A percentile compares a stretch with the other conserved stretches of the same genome.
These are phyloP conservation scores for Oryzias curvinotus DNA, from an alignment of 2,113 vertebrate genomes.

Conservation along the genomic window DNA sequence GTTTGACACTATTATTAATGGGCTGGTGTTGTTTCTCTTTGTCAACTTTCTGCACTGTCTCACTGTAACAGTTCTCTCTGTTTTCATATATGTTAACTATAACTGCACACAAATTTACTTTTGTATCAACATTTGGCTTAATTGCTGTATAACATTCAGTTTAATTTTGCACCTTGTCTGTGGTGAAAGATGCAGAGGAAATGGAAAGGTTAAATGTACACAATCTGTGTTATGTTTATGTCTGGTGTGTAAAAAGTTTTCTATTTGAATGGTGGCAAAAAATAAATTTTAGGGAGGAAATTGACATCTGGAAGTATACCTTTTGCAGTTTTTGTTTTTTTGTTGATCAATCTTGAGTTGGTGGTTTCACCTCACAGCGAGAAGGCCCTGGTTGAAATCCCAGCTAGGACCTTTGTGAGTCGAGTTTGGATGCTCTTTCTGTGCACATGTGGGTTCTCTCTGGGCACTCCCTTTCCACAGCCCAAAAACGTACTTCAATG, in stretches of 20 bases:
- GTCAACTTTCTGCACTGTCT: constrained; percentile 44
- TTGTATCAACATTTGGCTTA: constrained; percentile 33
- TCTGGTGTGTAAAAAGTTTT: constrained; percentile 61
- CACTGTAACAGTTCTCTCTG: constrained; percentile 37
- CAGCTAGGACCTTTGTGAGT: no score
- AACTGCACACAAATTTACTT: constrained; percentile 31
- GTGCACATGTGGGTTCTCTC: no score
- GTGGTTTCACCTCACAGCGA: no score
- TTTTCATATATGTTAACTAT: constrained; percentile 29
- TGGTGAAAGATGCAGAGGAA: constrained; percentile 29
- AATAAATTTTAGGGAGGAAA: constrained; percentile 54
- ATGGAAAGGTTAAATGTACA: constrained; percentile 28
- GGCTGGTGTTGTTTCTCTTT: constrained; percentile 27
- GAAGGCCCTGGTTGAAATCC: no score
- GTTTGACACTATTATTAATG: constrained; percentile 48
- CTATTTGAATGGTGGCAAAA: constrained; percentile 49
- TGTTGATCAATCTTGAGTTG: no score
- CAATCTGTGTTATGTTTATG: constrained; percentile 45
- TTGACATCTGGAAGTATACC: no score
- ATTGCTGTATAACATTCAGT: neutral
- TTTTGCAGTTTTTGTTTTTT: no score
- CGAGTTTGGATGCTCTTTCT: no score
- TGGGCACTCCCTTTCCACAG: no score
- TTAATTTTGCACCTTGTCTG: constrained; percentile 17
- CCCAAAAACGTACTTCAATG: no score